Evolutionary conservation across 2,113 vertebrate species (phyloP), one percentile per base, ranked within the genome.

Genomic region (Psettodes erumei): DNA sequence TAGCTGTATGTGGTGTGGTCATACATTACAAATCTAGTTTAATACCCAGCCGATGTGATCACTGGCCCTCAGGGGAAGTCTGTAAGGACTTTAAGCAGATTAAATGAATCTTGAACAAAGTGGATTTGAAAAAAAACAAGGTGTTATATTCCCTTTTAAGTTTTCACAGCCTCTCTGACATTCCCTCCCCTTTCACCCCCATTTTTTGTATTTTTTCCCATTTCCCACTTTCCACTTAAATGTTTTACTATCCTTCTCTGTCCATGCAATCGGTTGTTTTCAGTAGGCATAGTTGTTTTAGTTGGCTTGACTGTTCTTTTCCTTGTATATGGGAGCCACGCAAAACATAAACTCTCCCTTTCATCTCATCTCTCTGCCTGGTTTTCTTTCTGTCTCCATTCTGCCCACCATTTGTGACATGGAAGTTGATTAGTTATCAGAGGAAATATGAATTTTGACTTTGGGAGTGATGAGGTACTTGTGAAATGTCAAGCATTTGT

Each of bases 1-100:
- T 8, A 0, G 21, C 27, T 21, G 16, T 9, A 51, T 18, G 45
- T 11, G 30, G 35, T 56, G 61, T 56, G 28, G 51, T 75, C 62
- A 70, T 18, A 47, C 73, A 43, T 75, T 71, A 55, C 48, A 66
- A 12, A 79, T 78, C 65, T 56, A 21, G 27, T 66, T 81, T 38
- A 71, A 81, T 59, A 50, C 37, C 28, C 16, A 27, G 50, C 23
- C 51, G 6, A 18, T 81, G 74, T 55, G 59, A 62, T 64, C 75
- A 71, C 40, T 54, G 21, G 71, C 32, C 63, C 19, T 8, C 30
- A 25, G 40, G 50, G 42, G 50, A 38, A 15, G 40, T 28, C 47
- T 81, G n/a, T 62, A 59, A 83, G 54, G 65, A 19, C 45, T 68
- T 56, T 71, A 71, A 77, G 80, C 42, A 65, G 64, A 79, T 86